These are phyloP conservation scores for Cepaea hortensis DNA, from an alignment of 2,888 invertebrate species.

Conservation along the genomic window DNA sequence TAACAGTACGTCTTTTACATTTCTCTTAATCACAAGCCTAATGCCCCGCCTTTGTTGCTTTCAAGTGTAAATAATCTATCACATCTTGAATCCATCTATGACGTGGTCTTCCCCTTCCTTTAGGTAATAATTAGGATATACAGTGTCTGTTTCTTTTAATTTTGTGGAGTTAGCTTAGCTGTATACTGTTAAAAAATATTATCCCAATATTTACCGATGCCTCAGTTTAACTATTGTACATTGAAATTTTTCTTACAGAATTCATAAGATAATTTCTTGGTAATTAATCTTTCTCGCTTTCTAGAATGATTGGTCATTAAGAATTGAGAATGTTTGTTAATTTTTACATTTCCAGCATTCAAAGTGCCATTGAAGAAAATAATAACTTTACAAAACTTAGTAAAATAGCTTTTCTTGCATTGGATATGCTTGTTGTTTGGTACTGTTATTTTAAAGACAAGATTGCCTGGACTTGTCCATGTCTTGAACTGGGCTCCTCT, in stretches of 20 bases:
- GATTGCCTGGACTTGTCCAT: not conserved
- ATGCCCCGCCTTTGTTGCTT: no score
- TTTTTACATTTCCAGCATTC: not conserved
- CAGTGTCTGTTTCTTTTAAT: no score
- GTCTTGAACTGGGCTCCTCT: not conserved
- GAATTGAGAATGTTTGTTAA: not conserved
- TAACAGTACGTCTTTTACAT: no score
- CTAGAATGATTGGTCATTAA: conserved; percentile 1
- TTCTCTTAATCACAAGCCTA: no score
- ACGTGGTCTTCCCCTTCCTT: no score
- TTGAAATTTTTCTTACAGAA: conserved; percentile 18
- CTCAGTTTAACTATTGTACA: not conserved
- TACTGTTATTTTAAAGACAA: not conserved
- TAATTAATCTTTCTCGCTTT: not conserved
- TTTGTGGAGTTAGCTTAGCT: no score
- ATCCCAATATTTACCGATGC: no score
- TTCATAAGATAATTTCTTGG: not conserved
- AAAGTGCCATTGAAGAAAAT: conserved; percentile 1
- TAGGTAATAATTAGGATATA: no score
- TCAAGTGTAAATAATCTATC: no score
- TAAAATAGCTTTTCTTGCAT: conserved; percentile 12
- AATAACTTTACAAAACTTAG: conserved; percentile 6
- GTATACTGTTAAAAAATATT: no score
- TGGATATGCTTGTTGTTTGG: not conserved
- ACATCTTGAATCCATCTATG: no score